Evolutionary conservation across 2,888 invertebrate genomes (phyloP).

Genomic region (Xestia c-nigrum): DNA sequence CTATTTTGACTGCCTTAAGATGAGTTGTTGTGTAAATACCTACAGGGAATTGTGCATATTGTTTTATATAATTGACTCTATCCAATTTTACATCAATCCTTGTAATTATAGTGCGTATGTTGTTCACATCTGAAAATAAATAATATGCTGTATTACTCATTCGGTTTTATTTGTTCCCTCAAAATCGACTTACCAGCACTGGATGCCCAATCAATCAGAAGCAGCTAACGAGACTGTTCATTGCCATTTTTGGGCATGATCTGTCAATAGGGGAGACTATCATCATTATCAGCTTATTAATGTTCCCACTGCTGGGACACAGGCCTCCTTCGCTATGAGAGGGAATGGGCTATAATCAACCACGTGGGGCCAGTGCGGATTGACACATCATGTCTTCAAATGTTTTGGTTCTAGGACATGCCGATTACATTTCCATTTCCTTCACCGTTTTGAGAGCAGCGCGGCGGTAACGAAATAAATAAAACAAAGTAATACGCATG

Average conservation of each 20-base stretch:
- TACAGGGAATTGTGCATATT: conserved; percentile 86
- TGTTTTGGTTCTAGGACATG: too few species aligned
- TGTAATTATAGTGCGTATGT: conserved; percentile 76
- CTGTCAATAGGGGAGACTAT: background rate
- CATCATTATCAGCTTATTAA: too few species aligned
- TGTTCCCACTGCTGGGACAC: too few species aligned
- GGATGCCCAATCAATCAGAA: background rate
- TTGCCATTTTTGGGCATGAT: background rate
- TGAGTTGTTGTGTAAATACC: conserved; percentile 80
- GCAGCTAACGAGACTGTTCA: background rate
- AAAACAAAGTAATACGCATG: too few species aligned
- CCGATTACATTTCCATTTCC: too few species aligned
- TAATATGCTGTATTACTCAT: conserved; percentile 74
- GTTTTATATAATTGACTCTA: conserved; percentile 75
- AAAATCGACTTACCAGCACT: background rate
- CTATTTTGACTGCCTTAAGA: conserved; percentile 71
- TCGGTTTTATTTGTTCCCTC: conserved; percentile 58
- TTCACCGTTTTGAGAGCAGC: too few species aligned
- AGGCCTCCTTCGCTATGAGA: too few species aligned
- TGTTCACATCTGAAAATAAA: conserved; percentile 79
- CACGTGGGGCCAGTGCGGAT: too few species aligned
- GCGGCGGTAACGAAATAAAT: too few species aligned
- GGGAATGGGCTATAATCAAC: too few species aligned
- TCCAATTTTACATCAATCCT: conserved; percentile 75
- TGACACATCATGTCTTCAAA: too few species aligned